These are phyloP conservation scores for Atopsyche davidsoni DNA, from an alignment of 1,140 invertebrate species.

Conservation along the genomic window DNA sequence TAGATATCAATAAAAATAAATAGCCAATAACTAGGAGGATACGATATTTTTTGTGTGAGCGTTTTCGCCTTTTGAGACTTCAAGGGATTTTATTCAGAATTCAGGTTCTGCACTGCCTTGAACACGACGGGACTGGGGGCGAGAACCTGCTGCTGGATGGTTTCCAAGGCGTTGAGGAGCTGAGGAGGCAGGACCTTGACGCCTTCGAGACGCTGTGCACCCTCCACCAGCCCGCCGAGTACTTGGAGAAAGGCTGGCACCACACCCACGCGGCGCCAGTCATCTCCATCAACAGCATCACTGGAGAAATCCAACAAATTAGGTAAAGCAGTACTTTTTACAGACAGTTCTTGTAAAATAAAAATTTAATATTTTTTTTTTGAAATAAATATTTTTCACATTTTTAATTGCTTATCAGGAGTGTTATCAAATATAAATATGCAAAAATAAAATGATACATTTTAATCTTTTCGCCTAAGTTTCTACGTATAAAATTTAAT, in stretches of 20 bases:
- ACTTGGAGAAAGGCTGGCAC: conserved; percentile 53
- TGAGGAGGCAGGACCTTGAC: conserved; percentile 47
- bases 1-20: too few relatives aligned
- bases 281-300: conserved; percentile 46
- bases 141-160: conserved; percentile 66
- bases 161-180: conserved; percentile 54
- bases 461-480: too few relatives aligned
- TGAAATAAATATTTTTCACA: too few relatives aligned
- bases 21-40: too few relatives aligned
- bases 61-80: too few relatives aligned
- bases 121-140: conserved; percentile 56
- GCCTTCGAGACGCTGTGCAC: conserved; percentile 53
- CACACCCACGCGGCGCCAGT: conserved; percentile 49
- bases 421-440: too few relatives aligned
- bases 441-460: too few relatives aligned
- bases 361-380: too few relatives aligned
- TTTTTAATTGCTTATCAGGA: too few relatives aligned
- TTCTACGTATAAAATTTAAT: too few relatives aligned
- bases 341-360: not conserved
- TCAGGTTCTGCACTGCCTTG: conserved; percentile 63
- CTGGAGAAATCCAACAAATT: conserved; percentile 49
- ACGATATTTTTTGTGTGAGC: too few relatives aligned
- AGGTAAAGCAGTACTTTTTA: too few relatives aligned
- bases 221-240: conserved; percentile 56
- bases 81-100: conserved; percentile 48